A percentile compares a stretch with the other conserved stretches of the same genome.
Conservation (phyloP, 2,888 invertebrate genomes). For the Eupithecia exiguata region DNA sequence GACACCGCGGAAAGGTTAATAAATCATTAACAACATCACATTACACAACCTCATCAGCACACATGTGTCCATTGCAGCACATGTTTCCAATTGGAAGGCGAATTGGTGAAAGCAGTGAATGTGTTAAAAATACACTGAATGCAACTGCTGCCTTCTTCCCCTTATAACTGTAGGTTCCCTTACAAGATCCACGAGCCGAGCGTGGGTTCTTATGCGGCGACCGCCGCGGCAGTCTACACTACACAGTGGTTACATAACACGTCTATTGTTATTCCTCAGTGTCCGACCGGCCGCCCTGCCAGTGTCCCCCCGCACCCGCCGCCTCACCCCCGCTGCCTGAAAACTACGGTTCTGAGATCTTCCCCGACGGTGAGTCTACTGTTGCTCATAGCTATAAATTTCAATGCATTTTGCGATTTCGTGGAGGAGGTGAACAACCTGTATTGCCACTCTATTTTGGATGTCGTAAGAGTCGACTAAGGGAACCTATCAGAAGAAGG, state of each 20-base stretch:
- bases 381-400: no score
- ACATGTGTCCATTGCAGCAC: neutral
- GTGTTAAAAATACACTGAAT: neutral
- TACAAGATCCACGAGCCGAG: neutral
- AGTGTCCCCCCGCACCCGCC: conserved; percentile 21
- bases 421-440: no score
- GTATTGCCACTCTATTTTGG: no score
- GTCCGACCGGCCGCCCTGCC: conserved; percentile 27
- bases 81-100: neutral
- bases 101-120: neutral
- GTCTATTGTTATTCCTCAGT: conserved; percentile 4
- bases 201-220: no score
- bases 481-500: neutral
- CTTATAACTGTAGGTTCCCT: neutral
- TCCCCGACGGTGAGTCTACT: conserved; percentile 58
- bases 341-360: conserved; percentile 68
- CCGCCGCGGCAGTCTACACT: no score
- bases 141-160: neutral
- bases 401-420: no score
- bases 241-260: no score
- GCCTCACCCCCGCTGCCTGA: conserved; percentile 52
- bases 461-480: neutral
- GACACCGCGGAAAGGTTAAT: neutral
- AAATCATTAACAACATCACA: no score
- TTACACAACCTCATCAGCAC: no score